Evolutionary conservation across 2,888 invertebrate genomes (phyloP), one percentile per base, ranked within the genome.

Genomic region (Acrobeloides nanus): DNA sequence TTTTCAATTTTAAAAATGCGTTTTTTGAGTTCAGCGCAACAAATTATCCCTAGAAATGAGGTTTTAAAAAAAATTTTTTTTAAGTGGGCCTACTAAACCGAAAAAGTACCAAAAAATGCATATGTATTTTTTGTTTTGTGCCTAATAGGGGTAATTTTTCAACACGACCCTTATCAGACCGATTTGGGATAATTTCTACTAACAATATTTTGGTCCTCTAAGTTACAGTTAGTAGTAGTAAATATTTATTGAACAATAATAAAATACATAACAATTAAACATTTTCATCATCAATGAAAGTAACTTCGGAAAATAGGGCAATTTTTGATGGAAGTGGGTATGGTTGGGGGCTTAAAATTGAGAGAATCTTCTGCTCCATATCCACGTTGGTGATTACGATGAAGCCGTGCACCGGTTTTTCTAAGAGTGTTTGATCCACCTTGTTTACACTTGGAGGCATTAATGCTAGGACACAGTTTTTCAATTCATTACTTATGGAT

Each of bases 361-460:
- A 92, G 55, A 92, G 80, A 15, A 82, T 82, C 76, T 89, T 87
- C 25, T 86, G 81, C 32, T 90, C 90, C 69, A 82, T 81, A 74
- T 93, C 89, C 17, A 93, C 85, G 44, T 85, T 85, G 12, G 89
- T 89, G 86, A 92, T 86, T 69, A 89, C 89, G 48, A 90, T 82
- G 75, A 88, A 89, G 40, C 92, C 90, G 24, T 85, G 84, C 8
- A 88, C 81, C 77, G 92, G 92, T 4, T 86, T 84, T 59, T 84
- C 82, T 46, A 89, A 83, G 34, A 89, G 84, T 61, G 88, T 86
- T 57, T 89, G 89, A 40, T 86, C 32, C 15, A 48, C 25, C 55
- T 17, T 43, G 33, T 68, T 66, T 1, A 83, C 81, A 41, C 85
- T 83, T 0, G 89, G 86, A 79, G 87, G 87, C 65, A 87, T 87